A percentile compares a stretch with the other conserved stretches of the same genome.
These are phyloP conservation scores for Candoia aspera DNA, from an alignment of 2,113 vertebrate genomes.

Conservation along the genomic window DNA sequence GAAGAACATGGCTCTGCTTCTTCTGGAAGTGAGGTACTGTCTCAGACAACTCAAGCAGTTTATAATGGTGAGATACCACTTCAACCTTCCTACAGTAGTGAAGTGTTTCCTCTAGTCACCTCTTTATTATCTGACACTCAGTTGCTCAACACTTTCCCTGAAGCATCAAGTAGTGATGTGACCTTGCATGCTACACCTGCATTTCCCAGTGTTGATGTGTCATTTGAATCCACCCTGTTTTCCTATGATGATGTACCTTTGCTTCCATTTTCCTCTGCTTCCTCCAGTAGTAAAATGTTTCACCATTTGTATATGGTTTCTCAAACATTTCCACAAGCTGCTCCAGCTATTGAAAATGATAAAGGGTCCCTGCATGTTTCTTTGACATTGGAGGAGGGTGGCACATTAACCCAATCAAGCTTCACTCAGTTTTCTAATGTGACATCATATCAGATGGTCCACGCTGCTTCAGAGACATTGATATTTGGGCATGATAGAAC, in stretches of 20 bases:
- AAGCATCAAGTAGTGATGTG: constrained; percentile 80
- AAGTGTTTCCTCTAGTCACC: constrained; percentile 81
- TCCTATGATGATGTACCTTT: constrained; percentile 82
- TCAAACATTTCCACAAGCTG: constrained; percentile 76
- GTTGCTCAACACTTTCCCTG: constrained; percentile 78
- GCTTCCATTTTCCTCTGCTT: constrained; percentile 83
- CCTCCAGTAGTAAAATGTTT: constrained; percentile 79
- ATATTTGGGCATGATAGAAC: constrained; percentile 76
- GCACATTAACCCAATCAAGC: constrained; percentile 73
- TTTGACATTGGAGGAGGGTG: constrained; percentile 77
- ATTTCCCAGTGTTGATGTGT: constrained; percentile 81
- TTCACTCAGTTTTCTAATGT: constrained; percentile 77
- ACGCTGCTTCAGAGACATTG: constrained; percentile 79
- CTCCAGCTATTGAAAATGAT: constrained; percentile 74
- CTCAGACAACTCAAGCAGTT: constrained; percentile 83
- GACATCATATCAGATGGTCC: constrained; percentile 68
- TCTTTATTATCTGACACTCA: constrained; percentile 81
- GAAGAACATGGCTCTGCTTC: constrained; percentile 74
- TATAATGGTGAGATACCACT: constrained; percentile 92
- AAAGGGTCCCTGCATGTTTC: constrained; percentile 82
- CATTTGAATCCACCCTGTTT: constrained; percentile 79
- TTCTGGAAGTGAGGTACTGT: constrained; percentile 72
- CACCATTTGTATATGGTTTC: constrained; percentile 73
- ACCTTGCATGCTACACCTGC: constrained; percentile 90
- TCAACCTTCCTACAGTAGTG: constrained; percentile 82